Conservation (phyloP, 2,888 invertebrate genomes). For the Tenthredo scrophulariae region DNA sequence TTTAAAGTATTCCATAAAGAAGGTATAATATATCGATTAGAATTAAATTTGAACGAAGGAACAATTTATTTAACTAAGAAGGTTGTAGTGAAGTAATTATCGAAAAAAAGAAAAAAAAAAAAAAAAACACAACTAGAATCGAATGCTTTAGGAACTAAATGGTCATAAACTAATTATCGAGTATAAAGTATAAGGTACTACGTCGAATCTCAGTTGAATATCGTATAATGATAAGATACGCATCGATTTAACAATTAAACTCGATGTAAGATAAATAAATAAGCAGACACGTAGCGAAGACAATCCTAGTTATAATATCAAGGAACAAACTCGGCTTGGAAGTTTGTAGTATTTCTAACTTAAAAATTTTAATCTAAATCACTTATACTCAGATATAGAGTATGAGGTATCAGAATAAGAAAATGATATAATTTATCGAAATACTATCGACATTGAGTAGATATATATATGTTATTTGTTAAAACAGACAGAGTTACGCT, state of each 20-base stretch:
- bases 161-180: neutral
- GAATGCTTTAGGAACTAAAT: conserved; percentile 2
- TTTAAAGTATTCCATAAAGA: conserved; percentile 46
- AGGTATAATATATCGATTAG: conserved; percentile 41
- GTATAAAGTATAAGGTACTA: conserved; percentile 3
- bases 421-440: conserved; percentile 22
- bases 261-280: conserved; percentile 47
- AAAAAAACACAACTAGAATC: neutral
- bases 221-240: conserved; percentile 1
- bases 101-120: neutral
- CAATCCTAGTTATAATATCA: conserved; percentile 52
- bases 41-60: conserved; percentile 10
- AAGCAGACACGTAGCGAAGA: conserved; percentile 50
- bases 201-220: conserved; percentile 27
- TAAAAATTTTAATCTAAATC: conserved; percentile 15
- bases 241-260: conserved; percentile 40
- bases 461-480: conserved; percentile 28
- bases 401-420: neutral
- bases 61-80: neutral
- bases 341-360: neutral
- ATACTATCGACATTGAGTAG: conserved; percentile 1
- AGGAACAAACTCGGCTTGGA: neutral
- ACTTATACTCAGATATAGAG: neutral
- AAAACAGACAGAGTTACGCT: conserved; percentile 1
- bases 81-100: neutral